A percentile compares a stretch with the other conserved stretches of the same genome.
These are phyloP conservation scores for Fregetta grallaria DNA, from an alignment of 2,113 vertebrate genomes.

Conservation along the genomic window DNA sequence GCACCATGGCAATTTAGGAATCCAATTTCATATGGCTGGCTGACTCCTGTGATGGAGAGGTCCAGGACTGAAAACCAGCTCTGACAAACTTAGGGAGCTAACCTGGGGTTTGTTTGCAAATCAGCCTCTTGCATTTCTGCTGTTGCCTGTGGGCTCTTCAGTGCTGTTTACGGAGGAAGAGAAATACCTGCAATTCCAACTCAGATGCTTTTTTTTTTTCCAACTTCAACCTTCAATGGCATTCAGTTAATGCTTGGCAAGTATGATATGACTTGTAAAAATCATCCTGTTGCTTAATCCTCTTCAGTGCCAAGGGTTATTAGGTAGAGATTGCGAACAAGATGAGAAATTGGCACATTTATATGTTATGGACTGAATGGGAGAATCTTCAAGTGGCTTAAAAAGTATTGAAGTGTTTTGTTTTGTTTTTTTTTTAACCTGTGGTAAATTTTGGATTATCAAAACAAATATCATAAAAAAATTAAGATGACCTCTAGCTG, in stretches of 20 bases:
- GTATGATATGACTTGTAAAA: not conserved
- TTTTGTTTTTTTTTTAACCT: not conserved
- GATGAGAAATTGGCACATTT: not conserved
- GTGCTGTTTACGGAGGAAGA: not conserved
- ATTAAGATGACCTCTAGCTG: not conserved
- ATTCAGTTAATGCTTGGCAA: not conserved
- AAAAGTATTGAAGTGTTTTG: not conserved
- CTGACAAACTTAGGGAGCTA: not conserved
- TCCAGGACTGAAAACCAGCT: not conserved
- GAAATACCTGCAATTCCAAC: not conserved
- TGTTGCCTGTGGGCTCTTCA: not conserved
- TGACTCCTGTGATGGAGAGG: not conserved
- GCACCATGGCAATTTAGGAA: not conserved
- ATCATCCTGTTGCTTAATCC: conserved; percentile 19
- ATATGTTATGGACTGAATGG: not conserved
- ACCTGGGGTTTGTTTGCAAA: not conserved
- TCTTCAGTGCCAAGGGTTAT: not conserved
- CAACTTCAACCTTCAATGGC: not conserved
- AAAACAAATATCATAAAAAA: not conserved
- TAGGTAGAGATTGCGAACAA: not conserved
- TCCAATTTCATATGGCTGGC: not conserved
- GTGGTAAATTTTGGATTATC: not conserved
- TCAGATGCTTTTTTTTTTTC: not conserved
- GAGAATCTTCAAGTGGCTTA: not conserved
- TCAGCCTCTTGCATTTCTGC: not conserved